Evolutionary conservation across 2,113 vertebrate species (phyloP).

Genomic region (Riparia riparia): DNA sequence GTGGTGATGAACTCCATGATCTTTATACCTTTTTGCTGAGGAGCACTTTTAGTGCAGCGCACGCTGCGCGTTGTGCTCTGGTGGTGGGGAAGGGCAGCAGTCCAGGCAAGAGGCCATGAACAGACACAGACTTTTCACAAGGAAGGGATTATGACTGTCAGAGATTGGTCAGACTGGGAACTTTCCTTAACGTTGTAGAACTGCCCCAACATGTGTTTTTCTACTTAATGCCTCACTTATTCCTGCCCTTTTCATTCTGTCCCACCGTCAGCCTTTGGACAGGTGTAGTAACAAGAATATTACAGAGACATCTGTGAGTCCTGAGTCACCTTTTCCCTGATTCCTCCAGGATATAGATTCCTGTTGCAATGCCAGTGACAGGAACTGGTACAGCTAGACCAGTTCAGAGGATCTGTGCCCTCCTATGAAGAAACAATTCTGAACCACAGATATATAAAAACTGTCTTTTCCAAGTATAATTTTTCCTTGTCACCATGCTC

Average conservation of each 20-base stretch:
- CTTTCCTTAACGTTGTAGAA: neutral
- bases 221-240: neutral
- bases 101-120: neutral
- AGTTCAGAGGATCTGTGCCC: neutral
- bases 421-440: neutral
- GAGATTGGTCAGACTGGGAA: neutral
- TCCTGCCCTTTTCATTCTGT: neutral
- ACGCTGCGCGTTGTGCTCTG: neutral
- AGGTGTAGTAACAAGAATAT: neutral
- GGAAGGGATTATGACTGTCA: neutral
- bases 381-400: neutral
- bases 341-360: neutral
- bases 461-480: neutral
- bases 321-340: neutral
- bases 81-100: neutral
- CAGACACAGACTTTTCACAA: neutral
- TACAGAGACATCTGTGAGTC: neutral
- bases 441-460: neutral
- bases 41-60: neutral
- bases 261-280: neutral
- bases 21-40: fast-evolving
- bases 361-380: neutral
- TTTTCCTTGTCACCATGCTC: neutral
- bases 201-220: neutral
- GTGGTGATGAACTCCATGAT: neutral